Base-by-base conservation (phyloP, 1,140 invertebrate species). In the Drosophila saltans region DNA sequence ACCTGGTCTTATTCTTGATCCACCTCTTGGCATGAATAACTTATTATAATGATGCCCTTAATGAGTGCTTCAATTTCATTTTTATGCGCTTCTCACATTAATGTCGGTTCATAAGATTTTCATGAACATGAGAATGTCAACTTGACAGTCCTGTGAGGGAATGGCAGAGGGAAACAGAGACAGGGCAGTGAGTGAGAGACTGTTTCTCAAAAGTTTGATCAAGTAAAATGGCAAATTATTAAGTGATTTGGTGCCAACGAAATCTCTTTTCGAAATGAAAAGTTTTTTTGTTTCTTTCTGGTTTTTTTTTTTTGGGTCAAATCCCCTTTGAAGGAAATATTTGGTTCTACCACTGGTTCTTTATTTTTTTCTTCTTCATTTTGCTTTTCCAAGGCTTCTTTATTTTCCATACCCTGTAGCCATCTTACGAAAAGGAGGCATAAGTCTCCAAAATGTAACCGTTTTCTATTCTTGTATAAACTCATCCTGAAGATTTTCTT, bases 21-120 rank as follows among this genome's bases (percentile, higher is more conserved):
- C 33, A 36, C 33, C 33, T 36, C 33, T 36, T 62, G 62, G 33
- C 36, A 64, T 75, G 74, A 78, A 88, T 88, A 78, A 83, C 55
- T 81, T 84, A 88, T 81, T 89, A 75, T 72, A 75, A 80, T 80
- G 77, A 61, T 66, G 74, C 74, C 45, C 84, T 83, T 88, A 88
- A 88, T 89, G 84, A 89, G 80, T 68, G 77, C 84, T 84, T 78
- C 89, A 80, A 68, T 80, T 89, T 83, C 68, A 83, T 83, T 88
- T 88, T 83, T 72, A 82, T 80, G 75, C 69, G 39, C 43, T n/a
- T 52, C 45, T 52, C 33, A 10, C 61, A 48, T 64, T 64, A 64
- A 64, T 36, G 63, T 39, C 6, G 21, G 45, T 52, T 3, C 58
- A 24, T 16, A 9, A 8, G 41, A 70, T 61, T 75, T 45, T 63